Evolutionary conservation across 92 coral and sea anemone genomes (phyloP), one percentile per base, ranked within the genome.

Genomic region (Zoanthus gigantus): DNA sequence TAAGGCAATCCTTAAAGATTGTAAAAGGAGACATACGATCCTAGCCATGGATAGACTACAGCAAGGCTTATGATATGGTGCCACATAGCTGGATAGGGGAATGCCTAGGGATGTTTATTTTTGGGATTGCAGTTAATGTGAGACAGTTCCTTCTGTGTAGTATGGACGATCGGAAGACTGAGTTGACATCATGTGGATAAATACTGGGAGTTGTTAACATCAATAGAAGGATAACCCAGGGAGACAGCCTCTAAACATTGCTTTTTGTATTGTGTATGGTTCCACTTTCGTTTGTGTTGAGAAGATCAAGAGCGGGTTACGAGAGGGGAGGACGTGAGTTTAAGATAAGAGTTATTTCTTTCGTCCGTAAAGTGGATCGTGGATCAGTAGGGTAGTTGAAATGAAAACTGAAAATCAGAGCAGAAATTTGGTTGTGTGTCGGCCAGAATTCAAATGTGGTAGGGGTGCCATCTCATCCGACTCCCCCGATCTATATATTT

Each of bases 31-130:
- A 32, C 23, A 15, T 0, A 86, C 74, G 11, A 63, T 45, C 18
- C 57, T 86, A 16, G 72, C 74, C 0, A 57, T 86, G 89, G 89
- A 86, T 86, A 5, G 89, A 86, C 57, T 86, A 74, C n/a, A 86
- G 47, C 15, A 86, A 81, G 34, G 86, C n/a, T n/a, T 81, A 60
- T 34, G 45, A 60, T 28, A 81, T 63, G 86, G 50, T 81, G 18
- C 86, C 86, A 60, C 86, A 81, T 30, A 7, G 52, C 4, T 81
- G 74, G 48, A 81, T 81, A 54, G 11, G 15, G 23, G 73, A 48
- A 30, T 42, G 68, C 4, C n/a, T 61, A 5, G 68, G 8, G 28
- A 50, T 50, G 8, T 18, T 61, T 15, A 15, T n/a, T n/a, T n/a
- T n/a, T n/a, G n/a, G n/a, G 5, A 61, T 14, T 5, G 34, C 63